phyloP scores from a whole-genome alignment of 2,888 invertebrate genomes.

The Melikaiella ostensackeni region DNA sequence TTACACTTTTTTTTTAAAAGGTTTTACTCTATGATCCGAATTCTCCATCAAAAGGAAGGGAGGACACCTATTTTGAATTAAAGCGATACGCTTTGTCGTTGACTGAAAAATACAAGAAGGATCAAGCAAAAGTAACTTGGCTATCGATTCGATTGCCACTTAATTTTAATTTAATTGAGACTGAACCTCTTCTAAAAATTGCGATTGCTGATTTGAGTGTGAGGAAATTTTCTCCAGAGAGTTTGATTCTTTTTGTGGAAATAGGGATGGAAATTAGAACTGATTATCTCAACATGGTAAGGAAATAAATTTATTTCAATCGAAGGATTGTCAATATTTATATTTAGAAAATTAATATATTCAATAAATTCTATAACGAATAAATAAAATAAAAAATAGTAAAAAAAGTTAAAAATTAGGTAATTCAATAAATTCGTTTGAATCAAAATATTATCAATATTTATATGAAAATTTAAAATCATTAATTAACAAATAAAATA shows the following conservation, averaged over 20 bases:
- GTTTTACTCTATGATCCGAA: constrained; percentile 83
- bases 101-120: constrained; percentile 83
- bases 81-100: constrained; percentile 83
- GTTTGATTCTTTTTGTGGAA: constrained; percentile 84
- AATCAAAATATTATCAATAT: too few species aligned
- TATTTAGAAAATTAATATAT: too few species aligned
- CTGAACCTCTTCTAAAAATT: constrained; percentile 75
- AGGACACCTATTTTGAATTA: constrained; percentile 81
- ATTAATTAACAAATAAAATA: too few species aligned
- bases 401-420: too few species aligned
- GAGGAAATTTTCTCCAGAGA: constrained; percentile 85
- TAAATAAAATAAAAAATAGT: too few species aligned
- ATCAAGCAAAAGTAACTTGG: constrained; percentile 85
- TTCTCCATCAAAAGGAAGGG: constrained; percentile 82
- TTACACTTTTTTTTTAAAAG: constrained; percentile 65
- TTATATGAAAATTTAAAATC: too few species aligned
- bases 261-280: constrained; percentile 85
- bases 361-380: too few species aligned
- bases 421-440: neutral
- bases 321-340: too few species aligned
- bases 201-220: constrained; percentile 84
- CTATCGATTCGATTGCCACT: constrained; percentile 82
- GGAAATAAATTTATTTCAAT: constrained; percentile 33
- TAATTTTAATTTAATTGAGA: constrained; percentile 59
- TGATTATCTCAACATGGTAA: constrained; percentile 93